Percentiles rank a stretch among this genome's conserved stretches.
Conservation (phyloP, 2,888 invertebrate genomes). For the Phortica okadai region DNA sequence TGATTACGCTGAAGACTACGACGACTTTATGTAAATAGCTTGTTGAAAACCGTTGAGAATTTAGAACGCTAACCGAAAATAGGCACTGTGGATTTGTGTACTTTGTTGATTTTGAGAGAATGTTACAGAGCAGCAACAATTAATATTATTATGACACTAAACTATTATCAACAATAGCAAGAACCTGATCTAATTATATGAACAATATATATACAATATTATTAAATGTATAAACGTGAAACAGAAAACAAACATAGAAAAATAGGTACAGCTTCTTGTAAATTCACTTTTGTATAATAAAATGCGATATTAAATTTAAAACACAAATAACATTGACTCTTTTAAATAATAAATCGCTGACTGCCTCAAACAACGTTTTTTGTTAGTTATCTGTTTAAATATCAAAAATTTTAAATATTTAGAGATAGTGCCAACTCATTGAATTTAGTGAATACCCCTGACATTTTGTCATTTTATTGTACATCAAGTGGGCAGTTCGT, state of each 20-base stretch:
- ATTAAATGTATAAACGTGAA: conserved; percentile 51
- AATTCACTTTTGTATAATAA: conserved; percentile 65
- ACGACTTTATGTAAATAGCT: conserved; percentile 86
- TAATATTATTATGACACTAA: conserved; percentile 43
- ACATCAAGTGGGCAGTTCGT: too few species aligned
- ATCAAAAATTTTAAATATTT: too few species aligned
- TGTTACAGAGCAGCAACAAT: conserved; percentile 17
- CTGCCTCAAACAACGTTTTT: too few species aligned
- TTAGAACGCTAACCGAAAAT: conserved; percentile 29
- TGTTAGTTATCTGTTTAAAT: too few species aligned
- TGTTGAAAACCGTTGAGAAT: conserved; percentile 13
- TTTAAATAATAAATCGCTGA: too few species aligned
- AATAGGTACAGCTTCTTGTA: conserved; percentile 60
- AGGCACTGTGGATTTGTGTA: conserved; percentile 59
- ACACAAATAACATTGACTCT: background rate
- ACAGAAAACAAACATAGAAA: conserved; percentile 45
- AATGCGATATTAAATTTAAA: conserved; percentile 60
- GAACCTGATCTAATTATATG: conserved; percentile 39
- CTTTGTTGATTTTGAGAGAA: conserved; percentile 61
- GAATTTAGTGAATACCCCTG: too few species aligned
- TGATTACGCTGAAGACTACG: conserved; percentile 84
- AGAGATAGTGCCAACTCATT: too few species aligned
- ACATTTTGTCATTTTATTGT: too few species aligned
- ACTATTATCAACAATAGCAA: conserved; percentile 27
- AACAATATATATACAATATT: conserved; percentile 49